Base-by-base conservation (phyloP, 2,888 invertebrate species). In the Neoascia interrupta region DNA sequence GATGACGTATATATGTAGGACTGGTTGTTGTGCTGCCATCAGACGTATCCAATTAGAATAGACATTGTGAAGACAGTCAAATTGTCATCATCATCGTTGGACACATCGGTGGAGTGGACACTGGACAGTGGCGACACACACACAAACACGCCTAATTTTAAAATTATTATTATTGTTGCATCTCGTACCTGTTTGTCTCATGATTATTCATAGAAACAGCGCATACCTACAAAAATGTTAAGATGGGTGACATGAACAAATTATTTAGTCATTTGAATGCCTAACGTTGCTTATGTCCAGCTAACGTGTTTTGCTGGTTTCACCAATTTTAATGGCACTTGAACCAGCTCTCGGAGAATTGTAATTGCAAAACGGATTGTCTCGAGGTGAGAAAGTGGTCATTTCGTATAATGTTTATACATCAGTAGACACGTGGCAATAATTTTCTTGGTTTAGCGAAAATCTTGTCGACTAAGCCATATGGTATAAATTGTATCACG, bases 331-430 rank as follows among this genome's bases (percentile, higher is more conserved):
- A 64, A 63, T 49, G 34, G 56, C 11, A 18, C 49, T 51, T 43
- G 43, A 73, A 28, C 11, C 61, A 63, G 53, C 69, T 61, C n/a
- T n/a, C n/a, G n/a, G 49, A 63, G 8, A 51, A 51, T 37, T 39
- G 53, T 66, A 64, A 76, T 70, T 72, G 47, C 63, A 41, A 49
- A 75, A 60, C 64, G 64, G 45, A 76, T n/a, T 72, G 72, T 76
- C 72, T 76, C 28, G 41, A 76, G 76, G 76, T 76, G 76, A 66
- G 64, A 76, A 76, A 70, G 64, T 64, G 34, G 26, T 37, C 43
- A 64, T 60, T 60, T 58, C 76, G 64, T 63, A 70, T 70, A 68
- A 68, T 60, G 53, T n/a, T n/a, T n/a, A n/a, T n/a, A n/a, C n/a
- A n/a, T n/a, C n/a, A n/a, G n/a, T n/a, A n/a, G n/a, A n/a, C n/a